Evolutionary conservation across 2,113 vertebrate species (phyloP).

Genomic region (Cnemophilus loriae): DNA sequence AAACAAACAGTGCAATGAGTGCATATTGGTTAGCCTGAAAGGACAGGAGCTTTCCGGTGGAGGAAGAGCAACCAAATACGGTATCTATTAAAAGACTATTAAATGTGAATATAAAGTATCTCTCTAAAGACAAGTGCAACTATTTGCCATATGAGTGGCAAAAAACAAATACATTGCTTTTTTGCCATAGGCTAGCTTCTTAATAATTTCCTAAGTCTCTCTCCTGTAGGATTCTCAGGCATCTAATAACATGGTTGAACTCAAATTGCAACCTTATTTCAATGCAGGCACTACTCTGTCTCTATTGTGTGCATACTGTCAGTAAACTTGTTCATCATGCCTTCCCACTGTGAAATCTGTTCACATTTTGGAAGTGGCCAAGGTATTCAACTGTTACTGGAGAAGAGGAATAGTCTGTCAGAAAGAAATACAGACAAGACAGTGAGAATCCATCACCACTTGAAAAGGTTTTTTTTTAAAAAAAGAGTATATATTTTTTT

Average conservation of each 20-base stretch:
- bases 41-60: neutral
- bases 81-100: neutral
- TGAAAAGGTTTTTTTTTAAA: neutral
- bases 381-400: neutral
- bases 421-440: neutral
- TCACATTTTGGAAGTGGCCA: neutral
- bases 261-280: neutral
- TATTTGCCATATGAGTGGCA: neutral
- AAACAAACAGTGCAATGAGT: neutral
- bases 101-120: neutral
- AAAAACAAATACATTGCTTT: neutral
- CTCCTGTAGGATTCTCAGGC: neutral
- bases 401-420: neutral
- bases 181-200: neutral
- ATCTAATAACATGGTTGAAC: neutral
- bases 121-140: neutral
- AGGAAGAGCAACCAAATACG: neutral
- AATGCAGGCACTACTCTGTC: fast-evolving
- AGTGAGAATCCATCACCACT: neutral
- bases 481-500: neutral
- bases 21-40: neutral
- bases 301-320: neutral
- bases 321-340: neutral
- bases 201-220: neutral
- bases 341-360: neutral